These are phyloP conservation scores for Melierax canorus DNA, from an alignment of 2,113 vertebrate species.

Conservation along the genomic window DNA sequence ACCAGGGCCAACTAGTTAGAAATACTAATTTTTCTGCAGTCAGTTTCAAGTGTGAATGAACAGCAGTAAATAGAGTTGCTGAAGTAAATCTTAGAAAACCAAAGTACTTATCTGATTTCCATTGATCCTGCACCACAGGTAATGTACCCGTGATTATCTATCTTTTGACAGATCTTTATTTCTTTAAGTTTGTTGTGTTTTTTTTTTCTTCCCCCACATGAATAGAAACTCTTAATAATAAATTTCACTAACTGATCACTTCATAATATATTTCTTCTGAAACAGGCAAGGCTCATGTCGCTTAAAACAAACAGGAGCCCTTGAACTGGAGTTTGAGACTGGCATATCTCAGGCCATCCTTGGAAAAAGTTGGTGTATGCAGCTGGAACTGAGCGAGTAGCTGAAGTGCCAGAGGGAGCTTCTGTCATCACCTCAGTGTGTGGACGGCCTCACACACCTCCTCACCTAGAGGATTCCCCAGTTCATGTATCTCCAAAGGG, in stretches of 20 bases:
- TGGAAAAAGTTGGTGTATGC: neutral
- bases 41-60: neutral
- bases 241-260: neutral
- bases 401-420: neutral
- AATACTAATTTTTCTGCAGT: neutral
- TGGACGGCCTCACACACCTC: accelerated
- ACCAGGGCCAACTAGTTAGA: neutral
- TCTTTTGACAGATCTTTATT: neutral
- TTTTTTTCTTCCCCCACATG: neutral
- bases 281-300: neutral
- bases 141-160: neutral
- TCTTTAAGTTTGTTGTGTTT: neutral
- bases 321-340: neutral
- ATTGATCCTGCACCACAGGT: neutral
- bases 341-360: accelerated
- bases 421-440: accelerated
- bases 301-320: neutral
- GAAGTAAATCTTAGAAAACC: neutral
- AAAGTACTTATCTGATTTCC: neutral
- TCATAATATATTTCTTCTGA: neutral
- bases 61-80: neutral
- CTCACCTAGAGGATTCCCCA: neutral
- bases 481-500: neutral
- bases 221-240: neutral
- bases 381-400: neutral